phyloP scores from a whole-genome alignment of 1,140 invertebrate species.

The Patella vulgata region DNA sequence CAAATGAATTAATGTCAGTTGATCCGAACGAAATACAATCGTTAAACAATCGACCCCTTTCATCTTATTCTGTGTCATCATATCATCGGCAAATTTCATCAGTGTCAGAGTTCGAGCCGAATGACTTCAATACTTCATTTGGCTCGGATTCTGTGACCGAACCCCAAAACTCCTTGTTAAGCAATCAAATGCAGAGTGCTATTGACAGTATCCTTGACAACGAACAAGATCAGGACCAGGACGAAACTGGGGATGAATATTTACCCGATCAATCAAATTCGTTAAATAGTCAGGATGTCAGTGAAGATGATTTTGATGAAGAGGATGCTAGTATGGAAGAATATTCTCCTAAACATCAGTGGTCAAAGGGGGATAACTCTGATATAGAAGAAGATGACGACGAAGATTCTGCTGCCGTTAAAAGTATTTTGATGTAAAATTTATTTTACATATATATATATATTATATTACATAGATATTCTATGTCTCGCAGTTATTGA shows the following conservation, averaged over 20 bases:
- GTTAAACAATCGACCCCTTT: no score
- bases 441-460: constrained; percentile 11
- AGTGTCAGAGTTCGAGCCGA: constrained; percentile 5
- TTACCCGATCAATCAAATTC: constrained; percentile 16
- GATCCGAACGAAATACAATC: no score
- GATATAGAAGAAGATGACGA: constrained; percentile 19
- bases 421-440: constrained; percentile 54
- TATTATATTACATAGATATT: constrained; percentile 8
- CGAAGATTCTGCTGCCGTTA: constrained; percentile 54
- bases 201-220: constrained; percentile 55
- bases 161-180: constrained; percentile 33
- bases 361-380: background rate
- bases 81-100: constrained; percentile 4
- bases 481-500: background rate
- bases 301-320: constrained; percentile 17
- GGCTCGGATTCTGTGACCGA: constrained; percentile 30
- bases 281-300: constrained; percentile 19
- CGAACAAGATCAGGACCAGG: constrained; percentile 21
- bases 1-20: no score
- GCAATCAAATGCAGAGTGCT: constrained; percentile 55
- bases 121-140: constrained; percentile 18
- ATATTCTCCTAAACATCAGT: no score
- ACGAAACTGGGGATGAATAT: constrained; percentile 5
- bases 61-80: background rate
- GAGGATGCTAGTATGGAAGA: background rate